Percentiles rank a stretch among this genome's conserved stretches.
phyloP scores from a whole-genome alignment of 2,888 invertebrate genomes.

The Ischnus inquisitorius region DNA sequence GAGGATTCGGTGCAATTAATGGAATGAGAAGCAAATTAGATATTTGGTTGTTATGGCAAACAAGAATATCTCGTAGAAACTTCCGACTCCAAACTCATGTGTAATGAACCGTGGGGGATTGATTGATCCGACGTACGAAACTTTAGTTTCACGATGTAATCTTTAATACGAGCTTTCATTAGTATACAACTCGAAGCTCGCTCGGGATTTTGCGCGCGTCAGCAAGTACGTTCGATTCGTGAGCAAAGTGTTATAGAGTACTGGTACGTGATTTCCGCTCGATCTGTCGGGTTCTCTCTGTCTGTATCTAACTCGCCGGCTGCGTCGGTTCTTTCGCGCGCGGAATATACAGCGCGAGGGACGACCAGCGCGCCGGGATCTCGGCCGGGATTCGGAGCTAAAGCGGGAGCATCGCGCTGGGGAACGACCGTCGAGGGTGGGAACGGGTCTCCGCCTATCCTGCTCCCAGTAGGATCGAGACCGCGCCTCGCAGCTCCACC shows the following conservation, averaged over 20 bases:
- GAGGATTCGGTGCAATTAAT: too few species aligned
- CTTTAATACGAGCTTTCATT: not conserved
- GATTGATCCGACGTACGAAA: slow-evolving; percentile 1
- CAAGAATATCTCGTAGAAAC: too few species aligned
- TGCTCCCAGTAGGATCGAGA: slow-evolving; percentile 59
- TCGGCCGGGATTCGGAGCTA: slow-evolving; percentile 41
- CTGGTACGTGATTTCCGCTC: slow-evolving; percentile 48
- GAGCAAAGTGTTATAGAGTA: slow-evolving; percentile 29
- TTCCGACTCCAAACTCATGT: too few species aligned
- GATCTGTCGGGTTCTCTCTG: slow-evolving; percentile 44
- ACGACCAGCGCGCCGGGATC: slow-evolving; percentile 34
- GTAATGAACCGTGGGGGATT: not conserved
- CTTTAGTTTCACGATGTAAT: not conserved
- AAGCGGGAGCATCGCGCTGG: slow-evolving; percentile 20
- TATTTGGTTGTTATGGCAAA: too few species aligned
- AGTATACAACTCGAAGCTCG: slow-evolving; percentile 30
- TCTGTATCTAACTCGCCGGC: slow-evolving; percentile 20
- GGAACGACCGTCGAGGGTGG: slow-evolving; percentile 66
- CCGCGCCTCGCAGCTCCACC: slow-evolving; percentile 72
- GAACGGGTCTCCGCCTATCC: slow-evolving; percentile 75
- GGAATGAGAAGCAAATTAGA: too few species aligned
- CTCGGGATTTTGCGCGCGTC: slow-evolving; percentile 36
- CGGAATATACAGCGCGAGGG: slow-evolving; percentile 31
- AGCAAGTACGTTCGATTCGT: slow-evolving; percentile 37
- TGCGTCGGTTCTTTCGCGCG: slow-evolving; percentile 34